phyloP scores from a whole-genome alignment of 2,888 invertebrate species.

The Drosophila paramelanica region DNA sequence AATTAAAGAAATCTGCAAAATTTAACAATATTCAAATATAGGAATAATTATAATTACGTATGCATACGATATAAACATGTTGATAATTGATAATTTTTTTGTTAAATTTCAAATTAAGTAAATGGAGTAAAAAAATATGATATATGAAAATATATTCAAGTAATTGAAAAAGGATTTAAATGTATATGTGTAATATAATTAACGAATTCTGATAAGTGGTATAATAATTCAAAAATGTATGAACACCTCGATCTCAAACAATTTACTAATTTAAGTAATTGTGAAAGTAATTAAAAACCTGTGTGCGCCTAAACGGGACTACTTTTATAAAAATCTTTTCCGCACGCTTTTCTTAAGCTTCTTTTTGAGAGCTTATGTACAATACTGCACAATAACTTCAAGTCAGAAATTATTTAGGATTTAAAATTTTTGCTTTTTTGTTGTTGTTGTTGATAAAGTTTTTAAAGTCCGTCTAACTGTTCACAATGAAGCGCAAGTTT shows the following conservation, averaged over 20 bases:
- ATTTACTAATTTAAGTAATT: background rate
- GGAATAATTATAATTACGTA: too few species aligned
- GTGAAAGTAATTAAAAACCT: background rate
- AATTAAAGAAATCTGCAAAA: too few species aligned
- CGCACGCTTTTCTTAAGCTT: constrained; percentile 4
- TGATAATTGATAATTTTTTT: too few species aligned
- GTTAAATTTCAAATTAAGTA: background rate
- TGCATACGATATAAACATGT: too few species aligned
- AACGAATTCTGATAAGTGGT: too few species aligned
- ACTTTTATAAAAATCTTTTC: background rate
- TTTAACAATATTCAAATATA: too few species aligned
- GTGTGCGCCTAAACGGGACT: background rate
- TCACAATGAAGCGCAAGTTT: constrained; percentile 37
- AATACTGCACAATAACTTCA: constrained; percentile 32
- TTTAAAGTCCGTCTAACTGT: constrained; percentile 38
- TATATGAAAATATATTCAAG: background rate
- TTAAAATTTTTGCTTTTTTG: background rate
- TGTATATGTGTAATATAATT: background rate
- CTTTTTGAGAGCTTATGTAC: constrained; percentile 20
- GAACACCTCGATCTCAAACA: background rate
- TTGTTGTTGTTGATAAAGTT: constrained; percentile 27
- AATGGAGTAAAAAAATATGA: too few species aligned
- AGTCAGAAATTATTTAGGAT: constrained; percentile 9
- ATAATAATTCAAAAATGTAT: too few species aligned
- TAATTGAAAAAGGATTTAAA: background rate